Evolutionary conservation across 2,888 invertebrate genomes (phyloP), one percentile per base, ranked within the genome.

Genomic region (Pyrocoelia pectoralis): DNA sequence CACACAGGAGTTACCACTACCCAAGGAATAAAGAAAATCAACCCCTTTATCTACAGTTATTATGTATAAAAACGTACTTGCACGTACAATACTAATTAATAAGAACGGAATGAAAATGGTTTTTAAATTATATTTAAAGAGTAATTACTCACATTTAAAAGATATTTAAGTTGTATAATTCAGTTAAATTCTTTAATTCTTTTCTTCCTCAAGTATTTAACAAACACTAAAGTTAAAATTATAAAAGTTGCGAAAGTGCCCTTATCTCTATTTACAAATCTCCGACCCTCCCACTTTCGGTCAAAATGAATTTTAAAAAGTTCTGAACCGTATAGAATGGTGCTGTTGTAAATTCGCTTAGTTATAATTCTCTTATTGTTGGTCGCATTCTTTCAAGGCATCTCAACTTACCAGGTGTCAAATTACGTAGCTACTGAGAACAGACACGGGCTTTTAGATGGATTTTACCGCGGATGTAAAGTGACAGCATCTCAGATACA

Each of bases 341-440:
- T 40, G 19, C 13, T 28, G 17, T 14, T 38, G 40, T 41, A 57
- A 61, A 56, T 61, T 56, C 52, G 48, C 14, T 29, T 15, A 10
- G 18, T 17, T 56, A 61, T 61, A 61, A 56, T 56, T 56, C 52
- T 49, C 41, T 40, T 50, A 62, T 62, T 63, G 63, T 56, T 53
- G 54, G 66, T 49, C 66, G 71, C 67, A 64, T 63, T 67, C 68
- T 70, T 71, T 71, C 66, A 71, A 70, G 69, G 46, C 65, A 60
- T 65, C 67, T 71, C 69, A 63, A 56, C 66, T 71, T 69, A 68
- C 70, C 61, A 41, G 62, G 71, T 68, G 66, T 71, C 68, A 61
- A 57, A 62, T 71, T 71, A 67, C 71, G 24, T 33, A 66, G 67
- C 69, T 70, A 68, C 71, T 62, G 69, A 70, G 70, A 67, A 57